phyloP scores from a whole-genome alignment of 2,113 vertebrate genomes.

The Hirundichthys speculiger region DNA sequence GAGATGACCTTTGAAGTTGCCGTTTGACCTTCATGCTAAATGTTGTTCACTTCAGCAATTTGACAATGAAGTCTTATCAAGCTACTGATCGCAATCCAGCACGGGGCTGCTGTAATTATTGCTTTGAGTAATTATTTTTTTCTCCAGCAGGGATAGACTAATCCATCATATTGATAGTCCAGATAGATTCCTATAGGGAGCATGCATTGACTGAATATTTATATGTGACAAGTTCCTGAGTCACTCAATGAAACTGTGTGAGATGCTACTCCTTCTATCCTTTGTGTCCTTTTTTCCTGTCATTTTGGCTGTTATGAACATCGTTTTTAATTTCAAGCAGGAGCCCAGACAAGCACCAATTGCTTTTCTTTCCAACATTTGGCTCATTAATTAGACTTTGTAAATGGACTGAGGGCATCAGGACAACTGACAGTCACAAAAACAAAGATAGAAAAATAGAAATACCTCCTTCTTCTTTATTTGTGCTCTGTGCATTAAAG shows the following conservation, averaged over 20 bases:
- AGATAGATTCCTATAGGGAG: slow-evolving; percentile 61
- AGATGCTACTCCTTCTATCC: neutral
- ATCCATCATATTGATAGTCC: slow-evolving; percentile 75
- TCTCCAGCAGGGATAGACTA: slow-evolving; percentile 60
- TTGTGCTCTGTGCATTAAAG: too few relatives aligned
- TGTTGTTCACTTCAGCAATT: slow-evolving; percentile 42
- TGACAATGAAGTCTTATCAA: slow-evolving; percentile 55
- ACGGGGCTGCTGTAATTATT: slow-evolving; percentile 69
- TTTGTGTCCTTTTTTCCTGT: neutral
- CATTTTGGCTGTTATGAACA: too few relatives aligned
- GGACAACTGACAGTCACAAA: neutral
- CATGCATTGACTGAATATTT: slow-evolving; percentile 63
- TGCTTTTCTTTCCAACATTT: neutral
- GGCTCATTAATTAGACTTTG: slow-evolving; percentile 29
- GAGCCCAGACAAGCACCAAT: too few relatives aligned
- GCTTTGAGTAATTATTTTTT: slow-evolving; percentile 76
- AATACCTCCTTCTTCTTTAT: too few relatives aligned
- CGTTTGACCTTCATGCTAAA: slow-evolving; percentile 48
- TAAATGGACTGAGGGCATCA: slow-evolving; percentile 13
- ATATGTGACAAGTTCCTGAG: slow-evolving; percentile 34
- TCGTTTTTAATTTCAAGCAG: too few relatives aligned
- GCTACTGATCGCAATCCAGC: slow-evolving; percentile 46
- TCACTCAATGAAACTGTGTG: slow-evolving; percentile 34
- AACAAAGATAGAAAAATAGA: slow-evolving; percentile 1
- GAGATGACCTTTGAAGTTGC: slow-evolving; percentile 31